A percentile compares a stretch with the other conserved stretches of the same genome.
phyloP scores from a whole-genome alignment of 2,888 invertebrate genomes.

The Trissonchulus latispiculum region DNA sequence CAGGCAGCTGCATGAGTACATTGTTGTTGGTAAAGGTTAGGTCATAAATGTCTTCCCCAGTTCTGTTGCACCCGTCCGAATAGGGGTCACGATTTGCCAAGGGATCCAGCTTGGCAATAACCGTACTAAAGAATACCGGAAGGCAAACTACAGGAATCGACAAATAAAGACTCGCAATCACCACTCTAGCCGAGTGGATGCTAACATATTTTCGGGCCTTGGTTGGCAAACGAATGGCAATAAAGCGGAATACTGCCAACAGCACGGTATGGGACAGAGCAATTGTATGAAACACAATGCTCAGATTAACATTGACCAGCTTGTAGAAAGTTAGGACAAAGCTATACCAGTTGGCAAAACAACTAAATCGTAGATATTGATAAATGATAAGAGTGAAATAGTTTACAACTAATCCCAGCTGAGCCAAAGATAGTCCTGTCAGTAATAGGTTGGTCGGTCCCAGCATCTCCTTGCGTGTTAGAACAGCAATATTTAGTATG shows the following conservation, averaged over 20 bases:
- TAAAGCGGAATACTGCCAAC: constrained; percentile 28
- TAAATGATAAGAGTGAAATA: neutral
- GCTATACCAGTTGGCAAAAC: neutral
- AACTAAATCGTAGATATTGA: neutral
- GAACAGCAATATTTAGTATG: constrained; percentile 3
- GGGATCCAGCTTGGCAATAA: neutral
- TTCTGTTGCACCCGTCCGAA: neutral
- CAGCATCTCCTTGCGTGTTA: constrained; percentile 9
- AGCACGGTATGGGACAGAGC: constrained; percentile 35
- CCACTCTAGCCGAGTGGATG: neutral
- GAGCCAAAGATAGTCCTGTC: constrained; percentile 12
- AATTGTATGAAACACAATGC: constrained; percentile 25
- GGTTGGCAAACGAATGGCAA: neutral
- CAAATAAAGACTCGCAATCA: neutral
- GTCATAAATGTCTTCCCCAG: constrained; percentile 28
- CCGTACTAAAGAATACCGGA: constrained; percentile 31
- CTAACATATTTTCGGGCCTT: neutral
- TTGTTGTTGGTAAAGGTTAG: constrained; percentile 29
- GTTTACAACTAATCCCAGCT: constrained; percentile 12
- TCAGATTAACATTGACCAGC: constrained; percentile 20
- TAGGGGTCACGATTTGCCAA: neutral
- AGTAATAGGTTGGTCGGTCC: constrained; percentile 8
- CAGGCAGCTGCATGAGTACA: constrained; percentile 29
- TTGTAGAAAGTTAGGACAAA: constrained; percentile 13
- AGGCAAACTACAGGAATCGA: constrained; percentile 32